These are phyloP conservation scores for Drosophila seguyi DNA, from an alignment of 1,140 invertebrate genomes.

Conservation along the genomic window DNA sequence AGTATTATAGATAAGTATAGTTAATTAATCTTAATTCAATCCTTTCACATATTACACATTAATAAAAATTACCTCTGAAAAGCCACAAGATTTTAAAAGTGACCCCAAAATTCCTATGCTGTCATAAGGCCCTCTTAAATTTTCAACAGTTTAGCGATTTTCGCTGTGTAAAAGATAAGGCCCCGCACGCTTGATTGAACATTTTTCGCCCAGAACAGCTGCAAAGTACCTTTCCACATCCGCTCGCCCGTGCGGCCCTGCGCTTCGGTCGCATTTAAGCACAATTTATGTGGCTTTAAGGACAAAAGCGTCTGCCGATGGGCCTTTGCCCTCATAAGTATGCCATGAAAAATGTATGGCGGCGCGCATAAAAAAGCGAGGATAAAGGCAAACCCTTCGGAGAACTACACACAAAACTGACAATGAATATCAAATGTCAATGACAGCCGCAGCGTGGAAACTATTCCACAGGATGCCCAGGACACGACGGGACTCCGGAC, in stretches of 20 bases:
- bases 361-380: conserved; percentile 29
- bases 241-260: neutral
- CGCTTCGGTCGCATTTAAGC: conserved; percentile 16
- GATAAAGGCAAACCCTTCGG: conserved; percentile 40
- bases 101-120: too few species aligned
- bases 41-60: neutral
- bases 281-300: conserved; percentile 76
- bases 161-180: conserved; percentile 52
- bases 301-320: conserved; percentile 49
- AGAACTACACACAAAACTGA: conserved; percentile 58
- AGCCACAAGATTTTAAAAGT: neutral
- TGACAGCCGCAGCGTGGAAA: conserved; percentile 71
- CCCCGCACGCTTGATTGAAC: conserved; percentile 62
- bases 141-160: conserved; percentile 1
- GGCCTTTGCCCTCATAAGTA: conserved; percentile 71
- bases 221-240: conserved; percentile 45
- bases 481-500: conserved; percentile 8
- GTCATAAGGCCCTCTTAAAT: neutral
- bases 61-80: neutral
- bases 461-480: conserved; percentile 60
- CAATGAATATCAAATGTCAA: conserved; percentile 80
- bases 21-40: too few species aligned
- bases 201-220: conserved; percentile 58
- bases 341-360: conserved; percentile 72
- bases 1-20: too few species aligned